These are phyloP conservation scores for Pionites leucogaster DNA, from an alignment of 2,113 vertebrate species.

Conservation along the genomic window DNA sequence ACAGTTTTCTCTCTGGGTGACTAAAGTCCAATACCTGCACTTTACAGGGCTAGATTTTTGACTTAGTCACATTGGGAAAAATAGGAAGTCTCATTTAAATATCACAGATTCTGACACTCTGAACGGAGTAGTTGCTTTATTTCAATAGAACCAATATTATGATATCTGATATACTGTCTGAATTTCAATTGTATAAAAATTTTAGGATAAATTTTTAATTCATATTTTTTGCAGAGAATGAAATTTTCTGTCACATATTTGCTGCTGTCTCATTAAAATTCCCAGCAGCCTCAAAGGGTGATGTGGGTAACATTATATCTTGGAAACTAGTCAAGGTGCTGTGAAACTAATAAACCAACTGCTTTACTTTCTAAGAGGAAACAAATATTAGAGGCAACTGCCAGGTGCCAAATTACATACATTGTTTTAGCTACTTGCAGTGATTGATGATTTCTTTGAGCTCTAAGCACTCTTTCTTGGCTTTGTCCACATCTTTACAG, in stretches of 20 bases:
- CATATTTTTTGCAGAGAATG: neutral
- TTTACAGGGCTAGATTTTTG: neutral
- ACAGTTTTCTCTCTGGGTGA: neutral
- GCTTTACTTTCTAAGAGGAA: conserved; percentile 24
- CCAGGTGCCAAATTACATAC: conserved; percentile 14
- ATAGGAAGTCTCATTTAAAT: neutral
- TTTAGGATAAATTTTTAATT: neutral
- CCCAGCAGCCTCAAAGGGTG: neutral
- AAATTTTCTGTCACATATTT: neutral
- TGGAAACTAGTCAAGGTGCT: neutral
- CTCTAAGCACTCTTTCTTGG: neutral
- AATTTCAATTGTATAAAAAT: neutral
- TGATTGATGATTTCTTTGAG: conserved; percentile 26
- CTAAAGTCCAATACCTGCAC: neutral
- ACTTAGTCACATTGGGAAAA: neutral
- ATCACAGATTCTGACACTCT: neutral
- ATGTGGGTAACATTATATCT: neutral
- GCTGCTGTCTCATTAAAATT: neutral
- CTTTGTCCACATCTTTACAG: conserved; percentile 3
- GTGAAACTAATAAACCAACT: conserved; percentile 28
- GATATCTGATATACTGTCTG: neutral
- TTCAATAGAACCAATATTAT: neutral
- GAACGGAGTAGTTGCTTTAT: neutral
- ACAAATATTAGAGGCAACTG: neutral
- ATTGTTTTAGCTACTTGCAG: conserved; percentile 19